These are phyloP conservation scores for Notiomystis cincta DNA, from an alignment of 2,113 vertebrate genomes.

Conservation along the genomic window DNA sequence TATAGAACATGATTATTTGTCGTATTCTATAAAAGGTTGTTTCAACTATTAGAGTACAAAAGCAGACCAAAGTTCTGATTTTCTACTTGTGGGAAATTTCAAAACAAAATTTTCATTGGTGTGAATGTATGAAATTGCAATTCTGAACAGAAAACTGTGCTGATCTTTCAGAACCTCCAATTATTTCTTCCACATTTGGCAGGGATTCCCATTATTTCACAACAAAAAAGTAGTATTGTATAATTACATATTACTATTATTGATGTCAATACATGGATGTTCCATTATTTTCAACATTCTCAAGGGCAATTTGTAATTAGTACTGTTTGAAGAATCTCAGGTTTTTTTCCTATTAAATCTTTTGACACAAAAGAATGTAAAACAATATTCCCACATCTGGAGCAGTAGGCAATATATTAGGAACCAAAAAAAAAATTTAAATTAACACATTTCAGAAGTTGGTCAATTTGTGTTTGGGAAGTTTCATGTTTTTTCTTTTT, in stretches of 20 bases:
- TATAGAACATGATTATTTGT: neutral
- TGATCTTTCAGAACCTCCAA: neutral
- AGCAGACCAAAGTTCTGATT: neutral
- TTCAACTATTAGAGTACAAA: neutral
- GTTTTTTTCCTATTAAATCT: neutral
- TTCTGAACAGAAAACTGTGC: neutral
- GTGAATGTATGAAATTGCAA: neutral
- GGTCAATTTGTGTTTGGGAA: neutral
- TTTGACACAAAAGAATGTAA: neutral
- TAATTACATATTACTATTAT: conserved; percentile 18
- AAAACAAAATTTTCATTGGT: neutral
- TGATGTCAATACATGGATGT: neutral
- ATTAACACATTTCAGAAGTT: accelerated
- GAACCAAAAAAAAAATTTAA: neutral
- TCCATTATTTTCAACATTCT: neutral
- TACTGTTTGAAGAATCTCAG: neutral
- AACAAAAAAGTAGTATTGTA: neutral
- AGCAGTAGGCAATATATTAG: neutral
- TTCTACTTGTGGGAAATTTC: neutral
- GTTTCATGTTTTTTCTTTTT: neutral
- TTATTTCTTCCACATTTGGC: conserved; percentile 24
- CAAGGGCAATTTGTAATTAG: conserved; percentile 18
- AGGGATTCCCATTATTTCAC: neutral
- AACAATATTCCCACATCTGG: neutral
- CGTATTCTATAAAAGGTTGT: neutral